A percentile compares a stretch with the other conserved stretches of the same genome.
These are phyloP conservation scores for Smittia sp. DNA, from an alignment of 2,888 invertebrate genomes.

Conservation along the genomic window DNA sequence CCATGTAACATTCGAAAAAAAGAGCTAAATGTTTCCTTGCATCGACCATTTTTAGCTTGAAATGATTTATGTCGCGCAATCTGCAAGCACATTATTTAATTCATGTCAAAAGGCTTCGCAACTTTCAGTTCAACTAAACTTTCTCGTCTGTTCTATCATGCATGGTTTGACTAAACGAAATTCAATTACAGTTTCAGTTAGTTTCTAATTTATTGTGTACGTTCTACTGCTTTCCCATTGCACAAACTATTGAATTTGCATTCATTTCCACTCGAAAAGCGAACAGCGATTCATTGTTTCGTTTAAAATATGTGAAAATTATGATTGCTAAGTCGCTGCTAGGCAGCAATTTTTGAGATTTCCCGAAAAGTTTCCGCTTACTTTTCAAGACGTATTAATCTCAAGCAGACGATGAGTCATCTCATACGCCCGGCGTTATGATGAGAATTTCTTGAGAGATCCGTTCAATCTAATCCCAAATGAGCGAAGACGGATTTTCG, in stretches of 20 bases:
- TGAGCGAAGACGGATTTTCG: too few species aligned
- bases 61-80: conserved; percentile 37
- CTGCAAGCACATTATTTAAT: conserved; percentile 34
- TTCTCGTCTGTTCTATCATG: background rate
- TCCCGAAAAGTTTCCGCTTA: too few species aligned
- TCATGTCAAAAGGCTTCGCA: conserved; percentile 28
- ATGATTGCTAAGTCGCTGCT: too few species aligned
- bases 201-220: background rate
- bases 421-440: too few species aligned
- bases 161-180: background rate
- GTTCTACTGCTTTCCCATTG: background rate
- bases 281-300: background rate
- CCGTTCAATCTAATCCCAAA: too few species aligned
- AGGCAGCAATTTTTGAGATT: too few species aligned
- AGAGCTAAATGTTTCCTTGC: background rate
- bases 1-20: too few species aligned
- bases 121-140: background rate
- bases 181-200: background rate
- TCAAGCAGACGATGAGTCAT: too few species aligned
- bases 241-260: conserved; percentile 8
- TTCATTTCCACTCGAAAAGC: background rate
- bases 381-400: too few species aligned
- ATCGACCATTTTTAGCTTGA: conserved; percentile 28
- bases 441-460: too few species aligned
- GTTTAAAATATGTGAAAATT: too few species aligned